A percentile compares a stretch with the other conserved stretches of the same genome.
phyloP scores from a whole-genome alignment of 2,888 invertebrate species.

The Philereme vetulata region DNA sequence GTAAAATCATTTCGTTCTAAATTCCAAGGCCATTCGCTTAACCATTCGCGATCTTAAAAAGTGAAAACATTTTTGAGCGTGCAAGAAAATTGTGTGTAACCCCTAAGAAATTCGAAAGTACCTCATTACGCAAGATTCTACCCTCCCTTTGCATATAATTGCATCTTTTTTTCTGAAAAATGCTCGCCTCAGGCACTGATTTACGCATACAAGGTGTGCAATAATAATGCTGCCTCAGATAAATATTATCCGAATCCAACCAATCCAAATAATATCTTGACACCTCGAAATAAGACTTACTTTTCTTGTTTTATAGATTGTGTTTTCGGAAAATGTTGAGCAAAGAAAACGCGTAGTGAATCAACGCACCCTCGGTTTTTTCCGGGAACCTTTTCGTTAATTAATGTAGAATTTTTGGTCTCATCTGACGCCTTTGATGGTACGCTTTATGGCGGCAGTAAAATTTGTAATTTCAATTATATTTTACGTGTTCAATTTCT shows the following conservation, averaged over 20 bases:
- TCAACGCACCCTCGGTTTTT: constrained; percentile 73
- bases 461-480: constrained; percentile 56
- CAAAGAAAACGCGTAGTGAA: constrained; percentile 76
- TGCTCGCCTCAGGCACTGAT: constrained; percentile 79
- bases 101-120: constrained; percentile 53
- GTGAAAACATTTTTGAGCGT: constrained; percentile 16
- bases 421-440: constrained; percentile 71
- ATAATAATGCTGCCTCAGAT: constrained; percentile 78
- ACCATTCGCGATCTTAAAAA: not conserved
- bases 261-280: constrained; percentile 53
- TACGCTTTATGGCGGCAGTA: constrained; percentile 57
- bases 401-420: constrained; percentile 81
- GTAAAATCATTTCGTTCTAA: constrained; percentile 10
- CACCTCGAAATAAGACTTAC: constrained; percentile 48
- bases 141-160: constrained; percentile 78
- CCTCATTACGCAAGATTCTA: constrained; percentile 61
- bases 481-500: constrained; percentile 23
- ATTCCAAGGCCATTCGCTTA: constrained; percentile 5
- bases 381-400: constrained; percentile 78
- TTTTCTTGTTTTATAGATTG: constrained; percentile 43
- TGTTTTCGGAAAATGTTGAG: constrained; percentile 77
- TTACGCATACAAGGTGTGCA: constrained; percentile 84
- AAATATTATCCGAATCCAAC: constrained; percentile 68
- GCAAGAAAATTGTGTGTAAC: constrained; percentile 22
- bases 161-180: constrained; percentile 81